Base-by-base conservation (phyloP, 1,140 invertebrate species). In the Parasteatoda tepidariorum region DNA sequence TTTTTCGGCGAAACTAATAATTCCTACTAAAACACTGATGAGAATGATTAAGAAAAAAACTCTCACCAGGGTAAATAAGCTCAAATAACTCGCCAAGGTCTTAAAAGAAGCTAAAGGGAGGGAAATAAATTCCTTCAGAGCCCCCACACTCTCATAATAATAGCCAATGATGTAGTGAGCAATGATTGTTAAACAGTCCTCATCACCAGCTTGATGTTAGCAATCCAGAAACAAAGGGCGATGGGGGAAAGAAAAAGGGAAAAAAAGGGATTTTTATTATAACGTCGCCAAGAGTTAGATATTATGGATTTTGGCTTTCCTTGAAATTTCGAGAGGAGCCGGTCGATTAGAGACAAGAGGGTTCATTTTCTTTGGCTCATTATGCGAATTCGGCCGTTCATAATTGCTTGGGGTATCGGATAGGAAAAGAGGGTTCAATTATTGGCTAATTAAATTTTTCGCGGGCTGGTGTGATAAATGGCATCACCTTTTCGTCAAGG, bases 391-490 rank as follows among this genome's bases (percentile, higher is more conserved):
- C 38, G 9, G 38, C 61, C 18, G 55, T 24, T 18, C 31, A 55
- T 74, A 74, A 74, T 74, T 74, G 71, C 71, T 31, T 48, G 61
- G n/a, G 74, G 38, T 78, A 78, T 64, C 74, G 33, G 38, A 55
- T 66, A 31, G 38, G 61, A 57, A 33, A 64, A 66, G 59, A 41
- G 59, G n/a, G 41, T 78, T 78, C 62, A 78, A 78, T 78, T 78
- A 78, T 64, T 66, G 61, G 62, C 59, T 78, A 78, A 78, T 74
- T 74, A 74, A 74, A 74, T 74, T 74, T 74, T 74, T 74, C 71
- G 24, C 57, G n/a, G 68, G 57, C 28, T 30, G 18, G 54, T 30
- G 57, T 74, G 71, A 74, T 74, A 61, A 74, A 74, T 48, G 55
- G 57, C 71, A 55, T 74, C 71, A 38, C 34, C 71, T 61, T 71